Percentiles rank a stretch among this genome's conserved stretches.
Conservation (phyloP, 35 echinoderm and acorn worm species). For the Acanthaster planci region DNA sequence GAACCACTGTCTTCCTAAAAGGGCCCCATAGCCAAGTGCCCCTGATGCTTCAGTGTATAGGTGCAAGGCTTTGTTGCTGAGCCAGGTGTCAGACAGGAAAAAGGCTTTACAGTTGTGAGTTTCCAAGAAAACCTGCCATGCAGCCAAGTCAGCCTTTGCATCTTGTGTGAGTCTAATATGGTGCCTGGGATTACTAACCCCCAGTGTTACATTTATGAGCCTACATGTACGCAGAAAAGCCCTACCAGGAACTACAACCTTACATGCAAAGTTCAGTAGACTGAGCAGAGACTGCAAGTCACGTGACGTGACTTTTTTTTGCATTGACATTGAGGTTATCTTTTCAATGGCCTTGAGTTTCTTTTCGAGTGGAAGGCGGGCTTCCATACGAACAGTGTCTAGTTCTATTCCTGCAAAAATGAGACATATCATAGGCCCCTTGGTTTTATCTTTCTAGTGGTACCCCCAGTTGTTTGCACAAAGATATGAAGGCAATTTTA, state of each 20-base stretch:
- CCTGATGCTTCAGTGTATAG: not conserved
- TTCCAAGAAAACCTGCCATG: constrained; percentile 21
- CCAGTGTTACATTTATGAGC: constrained; percentile 32
- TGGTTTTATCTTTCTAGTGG: constrained; percentile 34
- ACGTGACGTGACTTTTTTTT: constrained; percentile 3
- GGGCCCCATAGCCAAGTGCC: not conserved
- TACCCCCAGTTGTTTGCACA: not conserved
- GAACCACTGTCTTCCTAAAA: not conserved
- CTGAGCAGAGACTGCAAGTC: constrained; percentile 41
- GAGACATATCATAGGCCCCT: not conserved
- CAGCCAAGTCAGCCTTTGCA: constrained; percentile 25
- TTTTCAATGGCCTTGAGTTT: not conserved
- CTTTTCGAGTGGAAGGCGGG: constrained; percentile 43
- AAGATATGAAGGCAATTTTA: not conserved
- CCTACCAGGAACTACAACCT: constrained; percentile 26
- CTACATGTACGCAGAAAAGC: constrained; percentile 46
- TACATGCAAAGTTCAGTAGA: too few species aligned
- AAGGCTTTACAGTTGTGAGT: constrained; percentile 15
- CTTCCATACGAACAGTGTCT: not conserved
- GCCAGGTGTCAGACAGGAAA: not conserved
- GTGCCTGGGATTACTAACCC: not conserved
- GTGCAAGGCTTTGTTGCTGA: not conserved
- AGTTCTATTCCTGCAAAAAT: constrained; percentile 33
- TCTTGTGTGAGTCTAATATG: not conserved
- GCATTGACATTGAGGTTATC: not conserved